Conservation (phyloP, 2,113 vertebrate species). For the Silurus glanis region DNA sequence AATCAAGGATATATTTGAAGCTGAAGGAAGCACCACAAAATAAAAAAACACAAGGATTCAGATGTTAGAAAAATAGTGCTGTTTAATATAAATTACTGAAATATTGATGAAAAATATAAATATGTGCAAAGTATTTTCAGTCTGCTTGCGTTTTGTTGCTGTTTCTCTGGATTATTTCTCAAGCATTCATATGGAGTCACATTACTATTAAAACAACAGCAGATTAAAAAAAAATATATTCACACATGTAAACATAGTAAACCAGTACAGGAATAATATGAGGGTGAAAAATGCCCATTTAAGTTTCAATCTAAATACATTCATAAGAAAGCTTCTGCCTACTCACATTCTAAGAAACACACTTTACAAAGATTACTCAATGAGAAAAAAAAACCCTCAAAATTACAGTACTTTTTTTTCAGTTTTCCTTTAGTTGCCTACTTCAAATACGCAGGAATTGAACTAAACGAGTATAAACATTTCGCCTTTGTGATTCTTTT, state of each 20-base stretch:
- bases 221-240: constrained; percentile 63
- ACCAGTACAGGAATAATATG: constrained; percentile 60
- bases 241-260: constrained; percentile 83
- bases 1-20: background rate
- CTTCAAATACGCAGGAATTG: background rate
- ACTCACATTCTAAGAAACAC: constrained; percentile 4
- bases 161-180: constrained; percentile 76
- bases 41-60: constrained; percentile 45
- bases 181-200: constrained; percentile 80
- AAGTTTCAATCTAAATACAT: constrained; percentile 60
- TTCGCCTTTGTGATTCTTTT: background rate
- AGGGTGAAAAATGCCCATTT: constrained; percentile 52
- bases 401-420: background rate
- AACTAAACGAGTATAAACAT: background rate
- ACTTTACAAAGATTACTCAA: constrained; percentile 11
- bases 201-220: constrained; percentile 78
- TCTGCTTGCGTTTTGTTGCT: constrained; percentile 63
- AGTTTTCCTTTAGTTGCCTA: background rate
- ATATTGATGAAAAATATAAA: constrained; percentile 91
- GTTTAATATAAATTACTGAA: constrained; percentile 99
- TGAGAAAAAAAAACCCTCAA: background rate
- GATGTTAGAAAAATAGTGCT: constrained; percentile 92
- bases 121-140: constrained; percentile 91
- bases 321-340: constrained; percentile 55
- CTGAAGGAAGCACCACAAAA: constrained; percentile 20